phyloP scores from a whole-genome alignment of 64 coral and sea anemone genomes.

The Acropora tenuis region DNA sequence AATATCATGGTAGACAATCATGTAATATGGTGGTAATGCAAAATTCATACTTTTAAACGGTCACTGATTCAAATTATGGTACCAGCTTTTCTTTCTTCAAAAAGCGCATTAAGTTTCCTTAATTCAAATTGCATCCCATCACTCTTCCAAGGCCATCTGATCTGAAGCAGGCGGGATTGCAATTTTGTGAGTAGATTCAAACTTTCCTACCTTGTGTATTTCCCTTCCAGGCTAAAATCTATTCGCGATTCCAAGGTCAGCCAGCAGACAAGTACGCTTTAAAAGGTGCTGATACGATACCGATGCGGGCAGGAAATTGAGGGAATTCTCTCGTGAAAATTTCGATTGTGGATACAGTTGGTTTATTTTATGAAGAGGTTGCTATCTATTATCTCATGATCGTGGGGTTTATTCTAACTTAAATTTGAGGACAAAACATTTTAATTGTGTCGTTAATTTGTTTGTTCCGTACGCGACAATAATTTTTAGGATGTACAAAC shows the following conservation, averaged over 20 bases:
- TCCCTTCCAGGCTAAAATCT: not conserved
- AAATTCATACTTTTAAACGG: not conserved
- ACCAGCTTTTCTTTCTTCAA: not conserved
- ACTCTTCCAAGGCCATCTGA: not conserved
- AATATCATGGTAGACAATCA: not conserved
- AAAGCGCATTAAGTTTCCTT: not conserved
- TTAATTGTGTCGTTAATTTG: not conserved
- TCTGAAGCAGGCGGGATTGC: not conserved
- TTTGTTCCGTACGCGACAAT: not conserved
- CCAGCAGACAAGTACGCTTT: not conserved
- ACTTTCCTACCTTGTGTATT: not conserved
- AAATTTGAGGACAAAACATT: not conserved
- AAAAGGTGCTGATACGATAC: not conserved
- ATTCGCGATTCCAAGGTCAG: not conserved
- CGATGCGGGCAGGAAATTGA: not conserved
- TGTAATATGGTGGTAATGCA: not conserved
- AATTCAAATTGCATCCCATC: not conserved
- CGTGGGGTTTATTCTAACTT: not conserved
- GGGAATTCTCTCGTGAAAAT: not conserved
- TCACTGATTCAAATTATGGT: not conserved
- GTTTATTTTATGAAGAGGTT: not conserved
- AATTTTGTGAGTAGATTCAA: not conserved
- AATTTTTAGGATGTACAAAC: not conserved
- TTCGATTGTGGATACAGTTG: not conserved
- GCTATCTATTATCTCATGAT: not conserved